phyloP scores from a whole-genome alignment of 1,140 invertebrate species.

The Calosoma granatense region DNA sequence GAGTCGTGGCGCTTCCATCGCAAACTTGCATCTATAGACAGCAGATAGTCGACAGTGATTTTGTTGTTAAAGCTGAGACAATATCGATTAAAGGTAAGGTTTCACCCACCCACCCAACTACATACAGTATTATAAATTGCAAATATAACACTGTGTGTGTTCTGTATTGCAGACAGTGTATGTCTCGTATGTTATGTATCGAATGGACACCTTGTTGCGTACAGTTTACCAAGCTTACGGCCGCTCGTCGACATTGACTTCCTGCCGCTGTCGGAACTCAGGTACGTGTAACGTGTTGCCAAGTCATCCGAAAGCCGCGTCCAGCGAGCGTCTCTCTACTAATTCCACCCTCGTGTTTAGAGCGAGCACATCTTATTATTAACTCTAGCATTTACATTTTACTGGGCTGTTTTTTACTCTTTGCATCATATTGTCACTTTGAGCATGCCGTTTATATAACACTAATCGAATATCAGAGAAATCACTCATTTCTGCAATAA shows the following conservation, averaged over 20 bases:
- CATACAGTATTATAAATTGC: neutral
- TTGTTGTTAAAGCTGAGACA: conserved; percentile 90
- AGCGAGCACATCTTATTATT: conserved; percentile 2
- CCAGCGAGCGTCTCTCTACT: neutral
- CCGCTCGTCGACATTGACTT: conserved; percentile 87
- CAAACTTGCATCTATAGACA: conserved; percentile 84
- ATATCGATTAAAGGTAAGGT: conserved; percentile 78
- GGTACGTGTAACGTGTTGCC: conserved; percentile 50
- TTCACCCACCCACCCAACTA: neutral
- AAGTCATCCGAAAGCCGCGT: neutral
- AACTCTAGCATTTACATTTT: neutral
- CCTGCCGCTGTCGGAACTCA: conserved; percentile 84
- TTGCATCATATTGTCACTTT: neutral
- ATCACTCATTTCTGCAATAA: no score
- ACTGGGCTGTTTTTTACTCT: conserved; percentile 8
- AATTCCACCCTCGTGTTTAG: conserved; percentile 1
- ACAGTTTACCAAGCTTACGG: conserved; percentile 87
- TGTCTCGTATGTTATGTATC: conserved; percentile 90
- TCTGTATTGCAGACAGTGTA: conserved; percentile 67
- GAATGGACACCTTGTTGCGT: conserved; percentile 82
- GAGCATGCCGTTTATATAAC: no score
- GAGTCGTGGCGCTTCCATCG: conserved; percentile 86
- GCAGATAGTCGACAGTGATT: conserved; percentile 76
- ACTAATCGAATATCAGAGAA: no score
- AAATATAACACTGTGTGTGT: conserved; percentile 7